These are phyloP conservation scores for Thalassarche chlororhynchos DNA, from an alignment of 2,113 vertebrate species.

Conservation along the genomic window DNA sequence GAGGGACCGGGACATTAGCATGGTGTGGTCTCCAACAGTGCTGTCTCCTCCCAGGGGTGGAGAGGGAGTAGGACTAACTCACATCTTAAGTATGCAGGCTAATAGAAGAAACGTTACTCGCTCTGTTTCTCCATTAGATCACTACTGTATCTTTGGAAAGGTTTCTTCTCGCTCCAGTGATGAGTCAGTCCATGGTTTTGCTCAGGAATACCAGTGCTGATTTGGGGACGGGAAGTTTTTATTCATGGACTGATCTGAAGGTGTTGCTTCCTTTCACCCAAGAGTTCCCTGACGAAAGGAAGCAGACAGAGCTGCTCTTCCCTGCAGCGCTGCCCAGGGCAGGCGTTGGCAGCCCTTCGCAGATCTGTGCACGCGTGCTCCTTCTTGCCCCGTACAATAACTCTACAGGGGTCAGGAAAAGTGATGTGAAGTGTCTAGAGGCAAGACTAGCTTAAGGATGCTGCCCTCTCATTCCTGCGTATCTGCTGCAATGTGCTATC, in stretches of 20 bases:
- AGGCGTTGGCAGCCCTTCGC: background rate
- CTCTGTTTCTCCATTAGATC: background rate
- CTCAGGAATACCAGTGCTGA: background rate
- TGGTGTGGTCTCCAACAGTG: background rate
- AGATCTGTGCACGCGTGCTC: fast-evolving
- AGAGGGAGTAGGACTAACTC: background rate
- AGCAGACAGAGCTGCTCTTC: background rate
- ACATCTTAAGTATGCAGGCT: background rate
- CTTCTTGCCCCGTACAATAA: background rate
- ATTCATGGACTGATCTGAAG: background rate
- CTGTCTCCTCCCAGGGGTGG: background rate
- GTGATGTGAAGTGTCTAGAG: background rate
- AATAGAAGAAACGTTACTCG: background rate
- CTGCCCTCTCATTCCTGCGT: background rate
- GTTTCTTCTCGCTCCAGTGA: background rate
- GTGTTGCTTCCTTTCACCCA: background rate
- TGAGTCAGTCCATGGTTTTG: background rate
- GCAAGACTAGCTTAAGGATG: background rate
- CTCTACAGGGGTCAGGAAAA: background rate
- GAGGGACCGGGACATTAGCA: fast-evolving
- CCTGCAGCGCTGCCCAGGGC: background rate
- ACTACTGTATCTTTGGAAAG: background rate
- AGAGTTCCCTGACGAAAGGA: background rate
- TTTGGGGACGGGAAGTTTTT: background rate
- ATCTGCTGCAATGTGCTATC: background rate